Evolutionary conservation across 2,113 vertebrate genomes (phyloP), one percentile per base, ranked within the genome.

Genomic region (Dendropsophus ebraccatus): DNA sequence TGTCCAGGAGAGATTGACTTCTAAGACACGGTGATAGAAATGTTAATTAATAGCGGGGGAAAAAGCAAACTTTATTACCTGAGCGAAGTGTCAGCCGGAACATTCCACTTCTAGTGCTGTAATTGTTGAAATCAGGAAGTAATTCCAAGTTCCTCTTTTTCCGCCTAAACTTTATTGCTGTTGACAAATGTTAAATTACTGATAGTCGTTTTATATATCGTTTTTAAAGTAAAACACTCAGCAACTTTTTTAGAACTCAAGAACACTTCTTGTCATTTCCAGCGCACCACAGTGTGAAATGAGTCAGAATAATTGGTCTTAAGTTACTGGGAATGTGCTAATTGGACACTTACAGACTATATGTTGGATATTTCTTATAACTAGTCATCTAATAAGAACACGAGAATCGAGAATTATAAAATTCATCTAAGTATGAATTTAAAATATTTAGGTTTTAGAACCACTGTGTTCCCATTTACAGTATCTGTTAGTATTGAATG

Each of bases 181-280:
- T n/a, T 86, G 90, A 89, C 88, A 91, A 88, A 58, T 0, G 1
- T 32, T 82, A 88, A 73, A 87, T 90, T 0, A 56, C 81, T 0
- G 0, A 84, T 47, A 45, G 88, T 83, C 13, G 25, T 89, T 88
- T 89, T 72, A 82, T 82, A 0, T 88, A 89, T 89, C 88, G 85
- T 87, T 70, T 77, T 77, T 90, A 87, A 91, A 90, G 90, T 89
- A 90, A 92, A 92, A 90, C 89, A 89, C 89, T 90, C 87, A 87
- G 87, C 90, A 90, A 87, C 89, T 52, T 70, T 52, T 81, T 82
- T 70, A 49, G 19, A 35, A 89, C 87, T 91, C 88, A 87, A 67
- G 87, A 90, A 83, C 1, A 4, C 86, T 89, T 90, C 87, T 85
- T 72, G 80, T 69, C 79, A 81, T 84, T 89, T 90, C 88, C 84